Base-by-base conservation (phyloP, 2,113 vertebrate species). In the Aegithalos caudatus region DNA sequence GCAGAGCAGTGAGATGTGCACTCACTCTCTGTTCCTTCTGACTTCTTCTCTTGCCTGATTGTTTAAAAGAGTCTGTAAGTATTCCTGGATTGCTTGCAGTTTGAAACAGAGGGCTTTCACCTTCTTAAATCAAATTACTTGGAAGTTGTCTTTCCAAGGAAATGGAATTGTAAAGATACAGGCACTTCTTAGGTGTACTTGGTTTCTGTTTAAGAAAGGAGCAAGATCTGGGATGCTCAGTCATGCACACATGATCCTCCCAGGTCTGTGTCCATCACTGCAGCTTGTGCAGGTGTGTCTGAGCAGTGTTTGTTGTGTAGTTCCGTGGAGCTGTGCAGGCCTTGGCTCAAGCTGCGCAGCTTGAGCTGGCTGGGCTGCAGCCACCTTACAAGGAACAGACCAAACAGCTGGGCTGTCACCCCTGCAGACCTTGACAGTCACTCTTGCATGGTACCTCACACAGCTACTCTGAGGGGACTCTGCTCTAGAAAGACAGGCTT, bases 161-260 rank as follows among this genome's bases (percentile, higher is more conserved):
- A 90, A 58, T 58, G 6, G 67, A 80, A 2, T 42, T 77, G 25
- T 1, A 90, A 79, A 77, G n/a, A 57, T 57, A 16, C 0, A 29
- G 50, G 5, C 33, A 11, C 14, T 91, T 74, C 11, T 64, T 67
- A 35, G 11, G 29, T 62, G 25, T 53, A 9, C 15, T 76, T 73
- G 9, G 8, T 90, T 94, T 86, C 54, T 14, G 1, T 51, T 12
- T 58, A 33, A 64, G 47, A 90, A 90, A 70, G 12, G 35, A 88
- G 35, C 19, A 60, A 27, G 33, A 27, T 29, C 31, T 56, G 35
- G 28, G n/a, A 51, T 91, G 21, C 31, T 24, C 18, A 83, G 40
- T 18, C 8, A 2, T 3, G 8, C 42, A 31, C 1, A 0, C 5
- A 2, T 5, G 5, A 11, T 48, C 12, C 7, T 69, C 6, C n/a